phyloP scores from a whole-genome alignment of 2,888 invertebrate species.

The Eueremaeus valkanovi region DNA sequence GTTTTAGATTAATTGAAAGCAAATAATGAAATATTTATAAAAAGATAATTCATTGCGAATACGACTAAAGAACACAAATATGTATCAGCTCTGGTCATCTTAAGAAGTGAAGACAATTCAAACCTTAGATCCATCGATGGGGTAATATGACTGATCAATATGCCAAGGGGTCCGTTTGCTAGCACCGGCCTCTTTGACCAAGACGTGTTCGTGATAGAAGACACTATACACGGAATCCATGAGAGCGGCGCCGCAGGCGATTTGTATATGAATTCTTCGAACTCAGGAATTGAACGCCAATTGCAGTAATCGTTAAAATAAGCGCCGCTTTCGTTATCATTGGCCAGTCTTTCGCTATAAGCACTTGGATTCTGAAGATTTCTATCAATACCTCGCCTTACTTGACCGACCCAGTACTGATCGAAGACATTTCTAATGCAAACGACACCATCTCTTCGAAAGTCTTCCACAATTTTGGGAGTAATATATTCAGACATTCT shows the following conservation, averaged over 20 bases:
- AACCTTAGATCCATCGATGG: constrained; percentile 50
- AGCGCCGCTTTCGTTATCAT: constrained; percentile 45
- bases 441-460: constrained; percentile 49
- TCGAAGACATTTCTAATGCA: constrained; percentile 48
- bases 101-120: not conserved
- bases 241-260: constrained; percentile 50
- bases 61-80: too few relatives aligned
- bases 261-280: constrained; percentile 48
- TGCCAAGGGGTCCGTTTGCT: constrained; percentile 50
- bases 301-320: constrained; percentile 52
- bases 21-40: constrained; percentile 4
- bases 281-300: constrained; percentile 50
- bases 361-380: constrained; percentile 48
- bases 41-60: not conserved
- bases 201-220: constrained; percentile 51
- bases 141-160: constrained; percentile 51
- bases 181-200: constrained; percentile 50
- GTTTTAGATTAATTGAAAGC: constrained; percentile 16
- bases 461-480: constrained; percentile 46
- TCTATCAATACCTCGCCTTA: constrained; percentile 48
- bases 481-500: constrained; percentile 49
- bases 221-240: constrained; percentile 47
- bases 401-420: constrained; percentile 48
- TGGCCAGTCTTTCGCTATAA: constrained; percentile 47
- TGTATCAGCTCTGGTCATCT: too few relatives aligned